These are phyloP conservation scores for Petrolisthes cinctipes DNA, from an alignment of 2,888 invertebrate species.

Conservation along the genomic window DNA sequence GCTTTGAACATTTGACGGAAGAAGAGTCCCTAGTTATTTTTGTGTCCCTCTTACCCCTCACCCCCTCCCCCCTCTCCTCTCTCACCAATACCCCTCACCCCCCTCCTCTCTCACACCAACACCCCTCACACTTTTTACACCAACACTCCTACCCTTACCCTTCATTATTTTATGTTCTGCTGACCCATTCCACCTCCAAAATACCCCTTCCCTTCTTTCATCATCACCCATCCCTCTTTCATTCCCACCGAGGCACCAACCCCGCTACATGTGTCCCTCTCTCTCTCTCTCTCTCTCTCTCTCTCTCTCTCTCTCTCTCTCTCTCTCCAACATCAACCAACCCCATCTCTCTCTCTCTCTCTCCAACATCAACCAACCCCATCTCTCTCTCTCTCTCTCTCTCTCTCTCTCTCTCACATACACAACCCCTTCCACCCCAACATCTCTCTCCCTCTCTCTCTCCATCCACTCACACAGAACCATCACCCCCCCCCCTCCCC, in stretches of 20 bases:
- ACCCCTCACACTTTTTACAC: too few relatives aligned
- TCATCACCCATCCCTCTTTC: background rate
- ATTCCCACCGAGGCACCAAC: background rate
- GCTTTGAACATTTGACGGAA: background rate
- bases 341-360: too few relatives aligned
- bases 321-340: too few relatives aligned
- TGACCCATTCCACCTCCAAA: too few relatives aligned
- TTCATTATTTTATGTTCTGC: too few relatives aligned
- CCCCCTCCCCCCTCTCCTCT: background rate
- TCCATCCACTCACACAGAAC: background rate
- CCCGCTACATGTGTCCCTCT: too few relatives aligned
- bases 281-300: background rate
- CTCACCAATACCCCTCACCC: background rate
- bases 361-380: too few relatives aligned
- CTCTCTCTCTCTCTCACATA: too few relatives aligned
- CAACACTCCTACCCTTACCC: too few relatives aligned
- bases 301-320: background rate
- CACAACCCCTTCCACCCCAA: too few relatives aligned
- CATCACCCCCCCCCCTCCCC: slow-evolving; percentile 7
- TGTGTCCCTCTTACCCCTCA: background rate
- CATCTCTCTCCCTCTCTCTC: slow-evolving; percentile 14
- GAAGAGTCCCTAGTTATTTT: background rate
- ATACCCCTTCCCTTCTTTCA: slow-evolving; percentile 5
- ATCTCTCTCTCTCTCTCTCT: too few relatives aligned
- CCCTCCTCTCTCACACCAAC: background rate